phyloP scores from a whole-genome alignment of 1,140 invertebrate genomes.

The Pseudomyrmex dendroicus region DNA sequence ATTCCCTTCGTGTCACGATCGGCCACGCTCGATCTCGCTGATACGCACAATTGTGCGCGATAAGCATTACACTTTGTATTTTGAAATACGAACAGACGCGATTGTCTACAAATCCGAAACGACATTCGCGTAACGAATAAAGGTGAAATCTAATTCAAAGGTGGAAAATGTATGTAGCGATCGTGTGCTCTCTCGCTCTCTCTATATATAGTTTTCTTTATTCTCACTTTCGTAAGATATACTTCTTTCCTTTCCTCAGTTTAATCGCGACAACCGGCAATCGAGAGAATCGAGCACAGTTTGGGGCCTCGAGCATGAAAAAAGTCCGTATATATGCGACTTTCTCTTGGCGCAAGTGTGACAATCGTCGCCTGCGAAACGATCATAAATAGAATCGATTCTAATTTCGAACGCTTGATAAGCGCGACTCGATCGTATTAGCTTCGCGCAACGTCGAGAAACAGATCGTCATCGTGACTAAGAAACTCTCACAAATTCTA shows the following conservation, averaged over 20 bases:
- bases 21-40: slow-evolving; percentile 41
- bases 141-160: background rate
- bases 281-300: slow-evolving; percentile 64
- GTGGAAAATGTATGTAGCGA: background rate
- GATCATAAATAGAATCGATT: slow-evolving; percentile 26
- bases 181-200: no score
- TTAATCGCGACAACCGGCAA: slow-evolving; percentile 45
- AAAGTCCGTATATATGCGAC: slow-evolving; percentile 52
- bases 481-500: background rate
- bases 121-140: slow-evolving; percentile 24
- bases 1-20: slow-evolving; percentile 51
- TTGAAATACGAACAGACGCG: slow-evolving; percentile 22
- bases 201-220: no score
- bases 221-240: slow-evolving; percentile 41
- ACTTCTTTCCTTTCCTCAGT: background rate
- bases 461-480: background rate
- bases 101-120: slow-evolving; percentile 26
- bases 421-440: slow-evolving; percentile 15
- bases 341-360: slow-evolving; percentile 68
- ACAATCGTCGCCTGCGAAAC: slow-evolving; percentile 61
- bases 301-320: slow-evolving; percentile 58
- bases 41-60: slow-evolving; percentile 24
- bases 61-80: slow-evolving; percentile 6
- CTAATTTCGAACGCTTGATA: slow-evolving; percentile 33
- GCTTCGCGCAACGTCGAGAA: background rate